Conservation (phyloP, 2,113 vertebrate genomes). For the Paracanthobrama guichenoti region DNA sequence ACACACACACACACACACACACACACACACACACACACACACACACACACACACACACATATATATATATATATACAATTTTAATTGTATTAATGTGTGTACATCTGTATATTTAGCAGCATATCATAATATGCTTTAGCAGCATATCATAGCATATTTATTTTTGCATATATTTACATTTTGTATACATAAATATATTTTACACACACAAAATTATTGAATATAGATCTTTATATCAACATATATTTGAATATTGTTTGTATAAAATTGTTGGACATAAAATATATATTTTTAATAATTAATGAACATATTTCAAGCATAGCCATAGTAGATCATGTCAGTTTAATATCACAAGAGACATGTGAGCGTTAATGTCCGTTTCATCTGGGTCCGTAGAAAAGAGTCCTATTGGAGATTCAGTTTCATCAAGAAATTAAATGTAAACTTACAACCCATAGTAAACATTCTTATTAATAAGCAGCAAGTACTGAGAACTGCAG, state of each 20-base stretch:
- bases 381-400: neutral
- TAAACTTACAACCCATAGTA: neutral
- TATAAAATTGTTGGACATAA: neutral
- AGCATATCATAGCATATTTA: too few species aligned
- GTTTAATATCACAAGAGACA: conserved; percentile 5
- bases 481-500: neutral
- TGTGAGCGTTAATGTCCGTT: neutral
- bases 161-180: too few species aligned
- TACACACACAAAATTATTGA: too few species aligned
- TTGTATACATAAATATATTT: too few species aligned
- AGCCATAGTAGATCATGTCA: neutral
- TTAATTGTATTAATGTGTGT: too few species aligned
- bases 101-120: too few species aligned
- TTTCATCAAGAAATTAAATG: neutral
- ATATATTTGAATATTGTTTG: neutral
- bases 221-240: neutral
- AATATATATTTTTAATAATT: neutral
- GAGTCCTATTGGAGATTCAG: neutral
- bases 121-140: too few species aligned
- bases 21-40: too few species aligned
- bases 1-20: too few species aligned
- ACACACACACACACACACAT: too few species aligned
- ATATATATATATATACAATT: too few species aligned
- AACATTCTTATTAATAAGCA: neutral
- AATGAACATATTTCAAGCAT: neutral